Evolutionary conservation across 2,113 vertebrate species (phyloP).

Genomic region (Ursus arctos): DNA sequence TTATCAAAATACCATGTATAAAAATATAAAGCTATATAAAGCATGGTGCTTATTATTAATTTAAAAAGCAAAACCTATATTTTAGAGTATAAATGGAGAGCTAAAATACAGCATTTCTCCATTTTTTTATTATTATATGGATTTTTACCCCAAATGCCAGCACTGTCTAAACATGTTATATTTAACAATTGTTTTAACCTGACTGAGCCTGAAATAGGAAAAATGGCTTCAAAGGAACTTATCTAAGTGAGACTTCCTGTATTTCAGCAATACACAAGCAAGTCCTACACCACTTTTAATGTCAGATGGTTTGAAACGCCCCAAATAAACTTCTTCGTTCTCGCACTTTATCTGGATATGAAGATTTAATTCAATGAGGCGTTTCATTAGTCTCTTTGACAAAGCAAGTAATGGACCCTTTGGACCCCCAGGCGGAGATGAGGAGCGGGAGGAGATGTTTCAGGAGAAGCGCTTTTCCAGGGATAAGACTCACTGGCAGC

Average conservation of each 20-base stretch:
- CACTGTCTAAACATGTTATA: constrained; percentile 52
- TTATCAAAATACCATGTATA: background rate
- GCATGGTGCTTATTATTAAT: background rate
- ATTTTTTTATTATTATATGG: constrained; percentile 30
- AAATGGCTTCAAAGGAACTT: constrained; percentile 68
- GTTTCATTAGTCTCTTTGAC: background rate
- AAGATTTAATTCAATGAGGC: background rate
- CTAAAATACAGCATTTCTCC: background rate
- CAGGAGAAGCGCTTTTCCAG: background rate
- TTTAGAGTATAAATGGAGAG: constrained; percentile 49
- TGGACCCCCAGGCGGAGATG: accelerated
- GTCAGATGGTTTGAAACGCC: background rate
- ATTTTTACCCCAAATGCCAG: constrained; percentile 34
- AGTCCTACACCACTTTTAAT: constrained; percentile 1
- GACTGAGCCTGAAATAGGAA: constrained; percentile 69
- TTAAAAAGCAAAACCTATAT: background rate
- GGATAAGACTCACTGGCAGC: background rate
- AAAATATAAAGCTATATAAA: background rate
- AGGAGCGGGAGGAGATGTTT: accelerated
- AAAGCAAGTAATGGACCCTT: background rate
- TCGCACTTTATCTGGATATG: background rate
- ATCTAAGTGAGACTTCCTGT: constrained; percentile 30
- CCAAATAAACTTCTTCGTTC: background rate
- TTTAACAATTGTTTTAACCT: constrained; percentile 51
- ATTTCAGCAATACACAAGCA: background rate